A percentile compares a stretch with the other conserved stretches of the same genome.
Evolutionary conservation across 2,797 vertebrate genomes (phyloP).

Genomic region (Margarornis squamiger): DNA sequence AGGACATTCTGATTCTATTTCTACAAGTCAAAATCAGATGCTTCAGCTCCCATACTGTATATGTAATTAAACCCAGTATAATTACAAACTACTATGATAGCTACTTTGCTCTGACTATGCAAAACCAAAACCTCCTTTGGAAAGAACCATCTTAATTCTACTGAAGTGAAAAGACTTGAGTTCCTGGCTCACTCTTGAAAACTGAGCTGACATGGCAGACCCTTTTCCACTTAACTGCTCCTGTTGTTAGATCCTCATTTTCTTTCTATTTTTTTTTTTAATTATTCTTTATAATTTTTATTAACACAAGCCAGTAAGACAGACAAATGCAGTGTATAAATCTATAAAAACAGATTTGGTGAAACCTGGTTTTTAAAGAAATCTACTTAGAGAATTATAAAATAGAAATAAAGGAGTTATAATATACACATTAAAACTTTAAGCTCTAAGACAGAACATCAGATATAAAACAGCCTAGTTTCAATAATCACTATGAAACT

Average conservation of each 20-base stretch:
- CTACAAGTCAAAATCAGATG: slow-evolving; percentile 30
- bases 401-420: neutral
- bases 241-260: neutral
- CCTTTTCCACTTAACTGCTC: neutral
- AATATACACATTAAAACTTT: neutral
- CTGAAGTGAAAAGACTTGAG: neutral
- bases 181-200: neutral
- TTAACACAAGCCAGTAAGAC: neutral
- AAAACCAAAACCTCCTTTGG: neutral
- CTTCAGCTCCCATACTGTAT: neutral
- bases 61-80: slow-evolving; percentile 21
- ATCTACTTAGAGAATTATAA: neutral
- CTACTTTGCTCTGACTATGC: neutral
- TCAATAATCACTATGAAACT: neutral
- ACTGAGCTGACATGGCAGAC: neutral
- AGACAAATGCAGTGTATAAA: neutral
- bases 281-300: neutral
- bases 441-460: neutral
- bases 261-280: neutral
- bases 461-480: neutral
- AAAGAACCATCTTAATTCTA: neutral
- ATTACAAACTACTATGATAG: slow-evolving; percentile 26
- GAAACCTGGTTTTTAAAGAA: neutral
- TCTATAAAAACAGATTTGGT: neutral
- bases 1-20: slow-evolving; percentile 22